Conservation (phyloP, 2,888 invertebrate species). For the Diachrysia chrysitis region DNA sequence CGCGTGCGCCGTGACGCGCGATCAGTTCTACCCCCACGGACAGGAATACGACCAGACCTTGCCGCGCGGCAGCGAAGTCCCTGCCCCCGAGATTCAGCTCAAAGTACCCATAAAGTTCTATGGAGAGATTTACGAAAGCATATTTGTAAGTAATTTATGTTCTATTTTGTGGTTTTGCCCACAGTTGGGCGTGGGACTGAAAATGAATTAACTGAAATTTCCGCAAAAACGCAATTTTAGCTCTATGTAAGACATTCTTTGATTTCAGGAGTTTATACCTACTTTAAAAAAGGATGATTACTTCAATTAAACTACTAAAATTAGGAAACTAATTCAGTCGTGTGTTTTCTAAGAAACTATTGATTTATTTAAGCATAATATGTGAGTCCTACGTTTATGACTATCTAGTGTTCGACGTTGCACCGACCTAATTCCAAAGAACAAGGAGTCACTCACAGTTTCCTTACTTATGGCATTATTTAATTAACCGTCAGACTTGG, state of each 20-base stretch:
- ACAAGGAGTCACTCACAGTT: neutral
- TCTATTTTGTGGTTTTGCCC: neutral
- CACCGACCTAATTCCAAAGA: constrained; percentile 5
- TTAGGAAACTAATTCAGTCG: neutral
- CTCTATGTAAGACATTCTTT: neutral
- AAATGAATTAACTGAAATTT: neutral
- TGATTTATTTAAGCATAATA: neutral
- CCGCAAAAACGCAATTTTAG: neutral
- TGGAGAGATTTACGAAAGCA: constrained; percentile 92
- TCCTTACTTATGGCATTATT: neutral
- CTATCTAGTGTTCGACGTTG: neutral
- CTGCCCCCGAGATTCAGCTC: constrained; percentile 91
- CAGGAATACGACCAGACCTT: constrained; percentile 87
- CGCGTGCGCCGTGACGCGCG: constrained; percentile 83
- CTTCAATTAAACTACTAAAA: neutral
- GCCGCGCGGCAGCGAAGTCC: constrained; percentile 89
- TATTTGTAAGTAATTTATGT: constrained; percentile 93
- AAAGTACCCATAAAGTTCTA: constrained; percentile 94
- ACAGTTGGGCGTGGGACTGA: neutral
- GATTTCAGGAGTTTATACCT: neutral
- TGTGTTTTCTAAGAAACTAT: neutral
- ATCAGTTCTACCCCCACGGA: constrained; percentile 90
- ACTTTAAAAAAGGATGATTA: neutral
- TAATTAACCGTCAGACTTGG: neutral
- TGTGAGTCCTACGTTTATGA: neutral